phyloP scores from a whole-genome alignment of 2,888 invertebrate species.

The Microchrysa polita region DNA sequence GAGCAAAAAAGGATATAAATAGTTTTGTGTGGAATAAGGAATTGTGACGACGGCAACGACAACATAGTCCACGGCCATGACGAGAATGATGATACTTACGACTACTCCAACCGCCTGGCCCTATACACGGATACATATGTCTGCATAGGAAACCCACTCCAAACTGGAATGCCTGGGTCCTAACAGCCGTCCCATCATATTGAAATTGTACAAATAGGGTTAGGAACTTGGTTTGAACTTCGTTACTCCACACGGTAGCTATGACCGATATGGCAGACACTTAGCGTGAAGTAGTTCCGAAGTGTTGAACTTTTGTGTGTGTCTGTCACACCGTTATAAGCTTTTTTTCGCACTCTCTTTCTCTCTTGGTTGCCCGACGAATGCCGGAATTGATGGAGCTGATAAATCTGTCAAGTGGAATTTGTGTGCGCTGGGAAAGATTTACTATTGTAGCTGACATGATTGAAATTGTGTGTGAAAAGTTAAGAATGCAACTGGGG shows the following conservation, averaged over 20 bases:
- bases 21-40: conserved; percentile 26
- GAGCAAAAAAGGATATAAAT: conserved; percentile 30
- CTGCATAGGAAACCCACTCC: not conserved
- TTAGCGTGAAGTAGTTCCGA: not conserved
- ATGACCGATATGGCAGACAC: conserved; percentile 2
- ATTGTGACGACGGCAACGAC: not conserved
- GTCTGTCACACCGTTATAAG: too few relatives aligned
- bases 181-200: not conserved
- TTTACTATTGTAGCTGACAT: too few relatives aligned
- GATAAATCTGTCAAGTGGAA: too few relatives aligned
- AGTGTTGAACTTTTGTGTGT: conserved; percentile 15
- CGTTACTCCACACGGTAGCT: not conserved
- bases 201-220: not conserved
- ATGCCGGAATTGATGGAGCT: too few relatives aligned
- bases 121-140: conserved; percentile 16
- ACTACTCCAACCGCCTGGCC: not conserved
- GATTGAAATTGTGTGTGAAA: too few relatives aligned
- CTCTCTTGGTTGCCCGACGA: too few relatives aligned
- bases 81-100: conserved; percentile 26
- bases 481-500: too few relatives aligned
- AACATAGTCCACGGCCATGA: conserved; percentile 1
- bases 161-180: not conserved
- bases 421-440: too few relatives aligned
- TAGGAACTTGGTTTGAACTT: conserved; percentile 13
- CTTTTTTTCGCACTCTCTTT: too few relatives aligned